These are phyloP conservation scores for Timema podura DNA, from an alignment of 2,888 invertebrate genomes.

Conservation along the genomic window DNA sequence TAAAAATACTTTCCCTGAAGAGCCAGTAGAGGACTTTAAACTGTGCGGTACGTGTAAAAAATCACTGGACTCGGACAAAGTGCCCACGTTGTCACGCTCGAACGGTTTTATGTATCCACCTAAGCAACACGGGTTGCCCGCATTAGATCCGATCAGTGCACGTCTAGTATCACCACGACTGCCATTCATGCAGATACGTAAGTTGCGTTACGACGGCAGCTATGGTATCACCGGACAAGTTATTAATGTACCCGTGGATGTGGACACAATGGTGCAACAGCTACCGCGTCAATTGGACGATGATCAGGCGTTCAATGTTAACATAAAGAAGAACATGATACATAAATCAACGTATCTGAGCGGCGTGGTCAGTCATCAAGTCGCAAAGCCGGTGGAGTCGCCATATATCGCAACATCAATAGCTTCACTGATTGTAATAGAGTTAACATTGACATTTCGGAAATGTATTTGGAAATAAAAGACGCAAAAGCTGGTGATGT, in stretches of 20 bases:
- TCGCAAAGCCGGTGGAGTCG: too few relatives aligned
- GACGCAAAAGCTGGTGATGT: too few relatives aligned
- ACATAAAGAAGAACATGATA: slow-evolving; percentile 38
- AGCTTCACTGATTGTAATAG: too few relatives aligned
- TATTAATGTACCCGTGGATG: slow-evolving; percentile 42
- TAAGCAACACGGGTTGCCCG: slow-evolving; percentile 37
- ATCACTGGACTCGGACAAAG: too few relatives aligned
- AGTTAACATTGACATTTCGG: too few relatives aligned
- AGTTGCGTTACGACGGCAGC: slow-evolving; percentile 39
- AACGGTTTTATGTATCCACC: too few relatives aligned
- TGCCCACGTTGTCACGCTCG: too few relatives aligned
- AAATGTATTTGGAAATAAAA: too few relatives aligned
- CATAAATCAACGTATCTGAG: slow-evolving; percentile 40
- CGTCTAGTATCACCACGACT: slow-evolving; percentile 40
- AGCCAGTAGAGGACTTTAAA: too few relatives aligned
- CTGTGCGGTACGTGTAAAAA: too few relatives aligned
- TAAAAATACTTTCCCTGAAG: too few relatives aligned
- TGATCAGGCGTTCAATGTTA: slow-evolving; percentile 40
- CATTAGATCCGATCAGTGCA: slow-evolving; percentile 40
- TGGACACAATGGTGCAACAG: slow-evolving; percentile 39
- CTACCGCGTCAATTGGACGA: slow-evolving; percentile 40
- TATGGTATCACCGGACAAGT: slow-evolving; percentile 43
- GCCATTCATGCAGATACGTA: slow-evolving; percentile 42
- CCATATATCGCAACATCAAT: too few relatives aligned
- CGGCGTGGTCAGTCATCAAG: slow-evolving; percentile 22